Conservation (phyloP, 2,113 vertebrate genomes). For the Toxotes jaculatrix region DNA sequence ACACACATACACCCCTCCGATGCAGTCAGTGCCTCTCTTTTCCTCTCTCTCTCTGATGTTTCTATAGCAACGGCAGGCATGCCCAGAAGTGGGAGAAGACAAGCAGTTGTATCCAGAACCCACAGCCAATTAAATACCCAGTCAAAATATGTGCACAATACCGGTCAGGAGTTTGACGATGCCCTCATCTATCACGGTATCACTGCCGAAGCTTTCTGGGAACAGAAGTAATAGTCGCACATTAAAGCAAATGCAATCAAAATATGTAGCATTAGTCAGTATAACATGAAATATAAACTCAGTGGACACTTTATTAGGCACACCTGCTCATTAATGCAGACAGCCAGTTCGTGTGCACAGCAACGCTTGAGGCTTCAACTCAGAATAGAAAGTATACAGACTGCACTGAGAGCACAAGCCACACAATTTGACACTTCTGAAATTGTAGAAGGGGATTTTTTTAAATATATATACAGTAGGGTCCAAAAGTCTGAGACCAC, state of each 20-base stretch:
- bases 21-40: slow-evolving; percentile 39
- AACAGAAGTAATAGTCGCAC: neutral
- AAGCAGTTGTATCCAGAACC: slow-evolving; percentile 33
- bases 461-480: no score
- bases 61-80: slow-evolving; percentile 77
- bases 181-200: slow-evolving; percentile 18
- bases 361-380: neutral
- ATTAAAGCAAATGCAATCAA: slow-evolving; percentile 34
- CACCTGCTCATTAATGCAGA: slow-evolving; percentile 37
- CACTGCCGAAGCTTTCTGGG: neutral
- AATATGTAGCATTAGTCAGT: slow-evolving; percentile 16
- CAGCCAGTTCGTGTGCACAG: neutral
- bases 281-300: slow-evolving; percentile 27
- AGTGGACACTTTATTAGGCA: slow-evolving; percentile 20
- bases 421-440: neutral
- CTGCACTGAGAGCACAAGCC: neutral
- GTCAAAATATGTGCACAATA: slow-evolving; percentile 27
- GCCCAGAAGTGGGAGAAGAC: slow-evolving; percentile 51
- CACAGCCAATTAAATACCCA: slow-evolving; percentile 29
- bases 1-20: neutral
- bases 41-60: slow-evolving; percentile 67
- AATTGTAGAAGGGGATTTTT: no score
- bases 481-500: no score
- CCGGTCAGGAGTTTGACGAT: neutral
- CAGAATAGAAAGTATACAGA: neutral